Evolutionary conservation across 92 coral and sea anemone species (phyloP).

Genomic region (Epizoanthus illoricatus): DNA sequence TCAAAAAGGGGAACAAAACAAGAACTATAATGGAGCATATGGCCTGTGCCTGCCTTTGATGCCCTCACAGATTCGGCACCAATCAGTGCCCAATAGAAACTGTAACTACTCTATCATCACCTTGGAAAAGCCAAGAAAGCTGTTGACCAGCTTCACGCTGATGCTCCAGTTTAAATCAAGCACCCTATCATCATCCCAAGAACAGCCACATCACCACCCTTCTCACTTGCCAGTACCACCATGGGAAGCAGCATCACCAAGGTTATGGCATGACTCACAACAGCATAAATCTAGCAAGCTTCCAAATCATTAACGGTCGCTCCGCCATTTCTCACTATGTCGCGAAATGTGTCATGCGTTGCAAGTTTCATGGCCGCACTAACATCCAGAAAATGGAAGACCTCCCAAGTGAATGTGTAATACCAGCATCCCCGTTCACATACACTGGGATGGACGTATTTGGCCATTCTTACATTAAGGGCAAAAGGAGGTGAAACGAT

Average conservation of each 20-base stretch:
- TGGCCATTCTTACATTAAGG: slow-evolving; percentile 11
- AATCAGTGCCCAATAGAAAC: too few species aligned
- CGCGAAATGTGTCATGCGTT: slow-evolving; percentile 43
- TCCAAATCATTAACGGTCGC: slow-evolving; percentile 44
- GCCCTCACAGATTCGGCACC: too few species aligned
- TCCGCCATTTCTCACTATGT: slow-evolving; percentile 31
- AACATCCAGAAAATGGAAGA: slow-evolving; percentile 49
- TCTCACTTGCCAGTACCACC: slow-evolving; percentile 42
- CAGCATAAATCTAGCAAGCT: slow-evolving; percentile 39
- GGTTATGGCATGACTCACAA: slow-evolving; percentile 44
- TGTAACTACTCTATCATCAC: too few species aligned
- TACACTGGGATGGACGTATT: slow-evolving; percentile 46
- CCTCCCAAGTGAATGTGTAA: slow-evolving; percentile 41
- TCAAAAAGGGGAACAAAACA: too few species aligned
- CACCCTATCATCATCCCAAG: slow-evolving; percentile 50
- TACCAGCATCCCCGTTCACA: slow-evolving; percentile 44
- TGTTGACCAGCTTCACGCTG: not conserved
- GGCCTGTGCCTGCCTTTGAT: too few species aligned
- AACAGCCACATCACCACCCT: slow-evolving; percentile 43
- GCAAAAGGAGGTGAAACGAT: slow-evolving; percentile 32
- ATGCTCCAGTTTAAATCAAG: slow-evolving; percentile 37
- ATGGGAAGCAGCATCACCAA: slow-evolving; percentile 39
- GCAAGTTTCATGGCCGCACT: slow-evolving; percentile 36
- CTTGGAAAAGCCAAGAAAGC: too few species aligned
- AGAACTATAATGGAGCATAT: too few species aligned